These are phyloP conservation scores for Cirrhinus mrigala DNA, from an alignment of 2,797 vertebrate species.

Conservation along the genomic window DNA sequence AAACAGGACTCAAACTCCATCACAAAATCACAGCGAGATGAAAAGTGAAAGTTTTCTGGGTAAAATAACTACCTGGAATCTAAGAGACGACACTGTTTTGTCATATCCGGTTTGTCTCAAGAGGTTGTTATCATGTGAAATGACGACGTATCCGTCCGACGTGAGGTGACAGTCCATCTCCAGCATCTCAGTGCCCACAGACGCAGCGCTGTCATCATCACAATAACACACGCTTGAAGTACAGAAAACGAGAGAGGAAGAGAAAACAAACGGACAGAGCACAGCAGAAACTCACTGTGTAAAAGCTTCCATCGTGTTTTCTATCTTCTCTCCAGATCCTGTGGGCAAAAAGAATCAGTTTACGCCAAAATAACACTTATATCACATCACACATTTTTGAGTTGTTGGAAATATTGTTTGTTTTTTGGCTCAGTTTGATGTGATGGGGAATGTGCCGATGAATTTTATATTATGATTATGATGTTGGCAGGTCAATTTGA, in stretches of 20 bases:
- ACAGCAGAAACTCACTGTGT: conserved; percentile 81
- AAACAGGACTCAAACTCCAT: neutral
- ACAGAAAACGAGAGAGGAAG: neutral
- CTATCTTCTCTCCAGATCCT: conserved; percentile 87
- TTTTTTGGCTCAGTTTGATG: no score
- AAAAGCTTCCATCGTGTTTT: conserved; percentile 87
- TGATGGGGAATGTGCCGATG: no score
- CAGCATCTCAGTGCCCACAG: conserved; percentile 81
- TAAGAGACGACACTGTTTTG: conserved; percentile 73
- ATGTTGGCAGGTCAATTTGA: neutral
- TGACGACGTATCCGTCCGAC: conserved; percentile 83
- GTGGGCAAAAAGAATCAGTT: neutral
- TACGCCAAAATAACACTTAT: neutral
- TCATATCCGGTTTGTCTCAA: conserved; percentile 82
- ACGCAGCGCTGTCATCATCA: conserved; percentile 72
- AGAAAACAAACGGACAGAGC: neutral
- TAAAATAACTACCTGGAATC: conserved; percentile 76
- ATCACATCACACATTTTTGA: neutral
- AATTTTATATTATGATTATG: neutral
- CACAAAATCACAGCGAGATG: neutral
- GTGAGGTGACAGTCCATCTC: conserved; percentile 91
- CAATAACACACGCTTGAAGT: neutral
- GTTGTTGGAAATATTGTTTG: neutral
- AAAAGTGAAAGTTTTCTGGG: neutral
- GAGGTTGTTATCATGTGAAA: conserved; percentile 89